Percentiles rank a stretch among this genome's conserved stretches.
Evolutionary conservation across 2,797 vertebrate species (phyloP).

Genomic region (Masticophis lateralis): DNA sequence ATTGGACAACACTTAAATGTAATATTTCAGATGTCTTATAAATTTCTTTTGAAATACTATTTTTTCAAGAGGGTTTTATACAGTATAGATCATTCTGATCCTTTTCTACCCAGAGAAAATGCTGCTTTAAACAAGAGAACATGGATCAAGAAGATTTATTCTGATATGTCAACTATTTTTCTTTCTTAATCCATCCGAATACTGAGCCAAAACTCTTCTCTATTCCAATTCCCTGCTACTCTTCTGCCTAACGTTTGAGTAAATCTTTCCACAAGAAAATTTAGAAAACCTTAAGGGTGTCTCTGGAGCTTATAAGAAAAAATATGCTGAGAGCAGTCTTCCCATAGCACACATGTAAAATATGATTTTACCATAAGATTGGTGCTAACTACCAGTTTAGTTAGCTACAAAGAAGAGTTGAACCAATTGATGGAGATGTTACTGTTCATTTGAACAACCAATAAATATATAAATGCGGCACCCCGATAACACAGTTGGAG

Average conservation of each 20-base stretch:
- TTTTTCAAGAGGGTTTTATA: neutral
- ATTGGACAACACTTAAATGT: neutral
- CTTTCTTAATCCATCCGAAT: neutral
- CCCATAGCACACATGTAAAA: neutral
- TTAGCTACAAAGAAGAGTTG: neutral
- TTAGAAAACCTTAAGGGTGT: neutral
- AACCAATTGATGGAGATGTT: neutral
- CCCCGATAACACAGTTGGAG: neutral
- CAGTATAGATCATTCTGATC: neutral
- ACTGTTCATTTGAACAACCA: neutral
- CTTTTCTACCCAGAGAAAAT: neutral
- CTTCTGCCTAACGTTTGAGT: neutral
- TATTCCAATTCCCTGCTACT: neutral
- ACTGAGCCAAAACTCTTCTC: neutral
- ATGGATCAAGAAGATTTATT: neutral
- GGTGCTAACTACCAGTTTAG: neutral
- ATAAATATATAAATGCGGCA: neutral
- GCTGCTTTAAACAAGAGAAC: neutral
- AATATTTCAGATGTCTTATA: neutral
- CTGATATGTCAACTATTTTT: neutral
- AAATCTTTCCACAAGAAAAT: neutral
- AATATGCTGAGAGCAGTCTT: neutral
- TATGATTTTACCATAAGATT: neutral
- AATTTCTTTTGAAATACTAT: neutral
- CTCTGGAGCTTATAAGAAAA: neutral